phyloP scores from a whole-genome alignment of 2,797 vertebrate species.

The Gallinago stenura region DNA sequence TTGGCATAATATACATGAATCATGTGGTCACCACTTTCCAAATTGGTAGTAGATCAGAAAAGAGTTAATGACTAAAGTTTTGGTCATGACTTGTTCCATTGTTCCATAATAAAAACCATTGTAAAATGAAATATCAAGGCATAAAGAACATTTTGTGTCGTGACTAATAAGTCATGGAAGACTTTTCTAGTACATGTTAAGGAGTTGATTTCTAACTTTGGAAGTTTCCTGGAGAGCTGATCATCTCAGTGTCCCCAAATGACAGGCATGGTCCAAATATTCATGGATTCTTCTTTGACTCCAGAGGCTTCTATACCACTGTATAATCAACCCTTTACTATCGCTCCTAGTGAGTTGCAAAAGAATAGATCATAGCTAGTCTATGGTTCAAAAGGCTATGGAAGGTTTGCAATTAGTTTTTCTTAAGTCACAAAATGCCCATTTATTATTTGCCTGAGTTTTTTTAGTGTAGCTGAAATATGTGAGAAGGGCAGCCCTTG shows the following conservation, averaged over 20 bases:
- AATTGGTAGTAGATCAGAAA: constrained; percentile 41
- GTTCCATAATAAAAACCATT: constrained; percentile 5
- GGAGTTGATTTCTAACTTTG: constrained; percentile 51
- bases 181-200: constrained; percentile 49
- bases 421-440: background rate
- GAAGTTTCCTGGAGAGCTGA: constrained; percentile 55
- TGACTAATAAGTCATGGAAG: constrained; percentile 13
- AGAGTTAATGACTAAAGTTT: constrained; percentile 58
- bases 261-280: constrained; percentile 35
- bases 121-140: constrained; percentile 45
- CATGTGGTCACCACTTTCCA: constrained; percentile 58
- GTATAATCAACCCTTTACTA: background rate
- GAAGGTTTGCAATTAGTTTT: background rate
- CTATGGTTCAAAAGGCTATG: background rate
- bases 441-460: rapidly evolving
- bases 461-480: background rate
- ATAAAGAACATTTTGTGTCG: constrained; percentile 38
- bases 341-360: background rate
- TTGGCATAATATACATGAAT: constrained; percentile 69
- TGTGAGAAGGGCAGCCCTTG: background rate
- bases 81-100: constrained; percentile 44
- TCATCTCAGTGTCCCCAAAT: constrained; percentile 38
- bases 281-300: constrained; percentile 21
- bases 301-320: background rate
- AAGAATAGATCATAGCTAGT: background rate